Evolutionary conservation across 2,888 invertebrate species (phyloP).

Genomic region (Sinohyriopsis cumingii): DNA sequence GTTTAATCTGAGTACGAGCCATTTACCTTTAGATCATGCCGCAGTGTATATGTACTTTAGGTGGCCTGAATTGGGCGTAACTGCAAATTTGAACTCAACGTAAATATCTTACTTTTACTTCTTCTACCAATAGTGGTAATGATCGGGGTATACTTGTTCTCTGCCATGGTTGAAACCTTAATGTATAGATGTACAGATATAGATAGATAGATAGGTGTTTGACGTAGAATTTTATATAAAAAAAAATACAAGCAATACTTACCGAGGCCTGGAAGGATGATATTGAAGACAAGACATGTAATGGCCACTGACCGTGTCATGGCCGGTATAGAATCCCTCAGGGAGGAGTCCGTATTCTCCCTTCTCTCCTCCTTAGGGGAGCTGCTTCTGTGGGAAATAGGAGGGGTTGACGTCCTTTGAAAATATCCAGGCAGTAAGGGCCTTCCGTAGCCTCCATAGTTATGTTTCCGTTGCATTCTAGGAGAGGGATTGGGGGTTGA

Average conservation of each 20-base stretch:
- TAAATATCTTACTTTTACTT: background rate
- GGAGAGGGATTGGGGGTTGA: slow-evolving; percentile 62
- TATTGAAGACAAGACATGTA: slow-evolving; percentile 60
- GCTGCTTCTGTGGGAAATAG: slow-evolving; percentile 19
- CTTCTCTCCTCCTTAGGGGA: slow-evolving; percentile 31
- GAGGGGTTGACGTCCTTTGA: slow-evolving; percentile 22
- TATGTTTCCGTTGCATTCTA: slow-evolving; percentile 49
- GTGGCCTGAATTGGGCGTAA: no score
- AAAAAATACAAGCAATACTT: slow-evolving; percentile 23
- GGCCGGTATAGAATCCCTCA: slow-evolving; percentile 63
- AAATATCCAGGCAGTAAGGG: slow-evolving; percentile 56
- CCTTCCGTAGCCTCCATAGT: slow-evolving; percentile 48
- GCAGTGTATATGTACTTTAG: no score
- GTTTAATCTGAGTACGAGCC: no score
- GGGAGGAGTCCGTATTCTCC: slow-evolving; percentile 44
- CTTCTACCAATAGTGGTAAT: background rate
- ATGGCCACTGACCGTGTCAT: slow-evolving; percentile 62
- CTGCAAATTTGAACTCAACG: no score
- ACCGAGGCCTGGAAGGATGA: slow-evolving; percentile 65
- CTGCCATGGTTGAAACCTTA: background rate
- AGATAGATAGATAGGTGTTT: background rate
- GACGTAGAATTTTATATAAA: slow-evolving; percentile 5
- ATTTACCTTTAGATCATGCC: no score
- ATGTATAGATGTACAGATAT: no score
- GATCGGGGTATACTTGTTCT: background rate